Evolutionary conservation across 1,140 invertebrate genomes (phyloP), one percentile per base, ranked within the genome.

Genomic region (Metopolophium dirhodum): DNA sequence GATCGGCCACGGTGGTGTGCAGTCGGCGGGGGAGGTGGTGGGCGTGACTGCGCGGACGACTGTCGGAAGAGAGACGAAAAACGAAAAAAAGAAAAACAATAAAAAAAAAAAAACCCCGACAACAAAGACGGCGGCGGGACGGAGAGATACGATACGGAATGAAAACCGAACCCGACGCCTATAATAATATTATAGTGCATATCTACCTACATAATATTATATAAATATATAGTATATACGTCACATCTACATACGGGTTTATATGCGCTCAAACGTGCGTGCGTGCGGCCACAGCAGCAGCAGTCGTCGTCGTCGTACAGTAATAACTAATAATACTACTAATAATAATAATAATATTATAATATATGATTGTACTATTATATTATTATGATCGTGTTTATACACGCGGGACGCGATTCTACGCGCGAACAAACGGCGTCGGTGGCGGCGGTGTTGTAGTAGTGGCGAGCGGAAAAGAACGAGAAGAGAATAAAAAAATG

Each of bases 1-100:
- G 88, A 89, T 89, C 88, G 87, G n/a, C 61, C 61, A 20, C 49
- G 61, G 61, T 35, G 30, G n/a, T 35, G 45, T 41, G 26, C 61
- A 68, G 61, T 14, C 61, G 61, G 49, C 18, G 8, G 47, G 8
- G 11, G 35, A 49, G 30, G 35, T 20, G 35, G 88, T 89, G 88
- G 88, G 88, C 88, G 88, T 89, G 88, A 89, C 88, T 89, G 51
- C 51, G 35, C 51, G 35, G 49, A 23, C 35, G 51, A 37, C 2
- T 37, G 45, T 49, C n/a, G 61, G 41, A 85, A 41, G 37, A 41
- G 83, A 85, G 22, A 83, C n/a, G 20, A 37, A 83, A 37, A 83
- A 83, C 61, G 61, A 77, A 41, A 41, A 14, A 85, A 37, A 85
- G 14, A 30, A 45, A 30, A n/a, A 86, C 26, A 30, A 30, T 47